These are phyloP conservation scores for Parazoanthus atlanticus DNA, from an alignment of 92 coral and sea anemone genomes.

Conservation along the genomic window DNA sequence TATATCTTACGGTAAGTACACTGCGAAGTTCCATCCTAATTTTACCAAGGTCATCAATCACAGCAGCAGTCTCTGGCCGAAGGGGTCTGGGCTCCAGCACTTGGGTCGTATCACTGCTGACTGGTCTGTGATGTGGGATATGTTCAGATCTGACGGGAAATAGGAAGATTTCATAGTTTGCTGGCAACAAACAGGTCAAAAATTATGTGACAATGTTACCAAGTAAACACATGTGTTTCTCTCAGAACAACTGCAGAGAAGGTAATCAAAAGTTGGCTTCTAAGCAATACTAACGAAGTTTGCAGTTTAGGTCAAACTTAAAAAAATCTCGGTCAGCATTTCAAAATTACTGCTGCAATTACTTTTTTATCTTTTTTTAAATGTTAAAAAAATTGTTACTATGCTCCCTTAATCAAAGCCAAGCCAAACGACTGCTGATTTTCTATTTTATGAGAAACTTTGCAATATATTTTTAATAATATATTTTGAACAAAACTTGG, in stretches of 20 bases:
- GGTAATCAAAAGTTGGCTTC: no score
- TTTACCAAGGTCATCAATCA: conserved; percentile 63
- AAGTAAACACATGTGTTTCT: neutral
- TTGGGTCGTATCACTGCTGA: neutral
- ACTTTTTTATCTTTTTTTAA: no score
- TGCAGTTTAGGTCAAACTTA: no score
- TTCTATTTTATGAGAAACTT: no score
- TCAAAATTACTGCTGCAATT: no score
- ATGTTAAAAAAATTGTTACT: no score
- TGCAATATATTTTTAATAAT: no score
- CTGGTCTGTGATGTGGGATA: neutral
- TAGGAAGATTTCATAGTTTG: neutral
- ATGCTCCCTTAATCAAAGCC: no score
- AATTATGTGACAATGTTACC: neutral
- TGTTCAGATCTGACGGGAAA: conserved; percentile 15
- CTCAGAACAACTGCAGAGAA: neutral
- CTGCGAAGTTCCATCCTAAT: conserved; percentile 65
- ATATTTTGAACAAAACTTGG: no score
- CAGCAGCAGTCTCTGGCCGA: conserved; percentile 52
- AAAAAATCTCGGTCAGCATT: no score
- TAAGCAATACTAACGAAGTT: no score
- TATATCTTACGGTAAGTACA: conserved; percentile 65
- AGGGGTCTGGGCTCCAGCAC: neutral
- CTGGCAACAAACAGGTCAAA: neutral
- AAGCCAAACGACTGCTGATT: no score